A percentile compares a stretch with the other conserved stretches of the same genome.
Conservation (phyloP, 2,797 vertebrate species). For the Acanthornis magna region DNA sequence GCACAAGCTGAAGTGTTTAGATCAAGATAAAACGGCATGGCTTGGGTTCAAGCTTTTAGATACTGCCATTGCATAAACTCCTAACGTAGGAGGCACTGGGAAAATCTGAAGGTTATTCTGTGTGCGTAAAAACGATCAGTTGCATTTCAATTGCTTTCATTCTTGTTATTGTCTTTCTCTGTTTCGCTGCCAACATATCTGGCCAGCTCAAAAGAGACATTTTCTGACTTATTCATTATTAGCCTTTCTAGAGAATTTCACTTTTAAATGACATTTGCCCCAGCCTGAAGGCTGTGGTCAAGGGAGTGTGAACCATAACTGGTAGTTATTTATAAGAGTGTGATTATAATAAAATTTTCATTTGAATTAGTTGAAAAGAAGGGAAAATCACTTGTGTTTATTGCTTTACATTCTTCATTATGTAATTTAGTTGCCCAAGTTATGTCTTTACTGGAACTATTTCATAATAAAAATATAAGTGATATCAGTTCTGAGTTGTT, state of each 20-base stretch:
- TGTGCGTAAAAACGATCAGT: not conserved
- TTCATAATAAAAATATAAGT: not conserved
- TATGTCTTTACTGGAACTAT: conserved; percentile 18
- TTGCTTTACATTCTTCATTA: conserved; percentile 17
- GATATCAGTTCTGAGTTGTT: not conserved
- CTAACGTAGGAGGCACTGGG: not conserved
- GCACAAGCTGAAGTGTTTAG: not conserved
- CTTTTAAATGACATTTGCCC: conserved; percentile 20
- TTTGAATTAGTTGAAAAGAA: conserved; percentile 27
- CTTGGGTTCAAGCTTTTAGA: not conserved
- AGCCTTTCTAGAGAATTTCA: not conserved
- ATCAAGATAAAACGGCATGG: not conserved
- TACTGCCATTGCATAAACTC: not conserved
- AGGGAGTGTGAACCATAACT: not conserved
- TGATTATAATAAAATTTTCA: conserved; percentile 12
- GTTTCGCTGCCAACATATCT: conserved; percentile 12
- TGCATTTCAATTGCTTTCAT: not conserved
- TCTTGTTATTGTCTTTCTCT: not conserved
- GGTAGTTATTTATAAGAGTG: not conserved
- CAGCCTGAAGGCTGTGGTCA: not conserved
- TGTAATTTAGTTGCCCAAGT: conserved; percentile 1
- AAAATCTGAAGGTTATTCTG: not conserved
- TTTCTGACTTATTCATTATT: conserved; percentile 2
- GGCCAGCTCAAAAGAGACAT: not conserved
- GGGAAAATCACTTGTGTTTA: conserved; percentile 22